Percentiles rank a stretch among this genome's conserved stretches.
These are phyloP conservation scores for Calephelis nemesis DNA, from an alignment of 1,140 invertebrate species.

Conservation along the genomic window DNA sequence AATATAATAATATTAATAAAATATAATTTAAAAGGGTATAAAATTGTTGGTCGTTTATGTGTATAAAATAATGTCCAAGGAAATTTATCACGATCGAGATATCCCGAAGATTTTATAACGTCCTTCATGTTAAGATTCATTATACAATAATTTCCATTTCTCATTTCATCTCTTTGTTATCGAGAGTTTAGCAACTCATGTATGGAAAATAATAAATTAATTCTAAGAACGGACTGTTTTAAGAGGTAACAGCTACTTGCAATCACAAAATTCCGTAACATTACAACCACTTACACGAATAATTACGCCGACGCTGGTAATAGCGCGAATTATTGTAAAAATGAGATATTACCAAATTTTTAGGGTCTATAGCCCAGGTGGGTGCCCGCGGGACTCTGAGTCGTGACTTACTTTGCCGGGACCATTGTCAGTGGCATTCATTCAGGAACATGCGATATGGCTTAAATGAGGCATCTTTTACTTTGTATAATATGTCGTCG, in stretches of 20 bases:
- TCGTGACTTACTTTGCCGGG: constrained; percentile 66
- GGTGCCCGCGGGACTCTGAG: constrained; percentile 48
- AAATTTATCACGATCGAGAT: too few species aligned
- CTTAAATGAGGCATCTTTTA: constrained; percentile 10
- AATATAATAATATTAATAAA: too few species aligned
- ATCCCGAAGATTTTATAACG: too few species aligned
- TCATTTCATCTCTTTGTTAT: too few species aligned
- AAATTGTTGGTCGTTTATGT: too few species aligned
- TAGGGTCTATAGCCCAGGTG: constrained; percentile 59
- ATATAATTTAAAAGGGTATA: too few species aligned
- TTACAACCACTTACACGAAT: constrained; percentile 14
- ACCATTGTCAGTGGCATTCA: constrained; percentile 49
- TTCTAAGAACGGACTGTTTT: constrained; percentile 14
- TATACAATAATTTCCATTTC: too few species aligned
- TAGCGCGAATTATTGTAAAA: constrained; percentile 54
- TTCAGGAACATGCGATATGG: constrained; percentile 9
- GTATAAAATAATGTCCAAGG: too few species aligned
- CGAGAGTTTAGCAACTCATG: too few species aligned
- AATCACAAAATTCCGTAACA: constrained; percentile 5
- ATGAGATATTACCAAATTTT: constrained; percentile 60
- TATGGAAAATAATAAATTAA: not conserved
- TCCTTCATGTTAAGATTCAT: too few species aligned
- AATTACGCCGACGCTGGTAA: constrained; percentile 41
- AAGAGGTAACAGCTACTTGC: constrained; percentile 9
- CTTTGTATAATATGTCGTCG: constrained; percentile 4